Percentiles rank a stretch among this genome's conserved stretches.
Conservation (phyloP, 2,113 vertebrate genomes). For the Rhodinocichla rosea region DNA sequence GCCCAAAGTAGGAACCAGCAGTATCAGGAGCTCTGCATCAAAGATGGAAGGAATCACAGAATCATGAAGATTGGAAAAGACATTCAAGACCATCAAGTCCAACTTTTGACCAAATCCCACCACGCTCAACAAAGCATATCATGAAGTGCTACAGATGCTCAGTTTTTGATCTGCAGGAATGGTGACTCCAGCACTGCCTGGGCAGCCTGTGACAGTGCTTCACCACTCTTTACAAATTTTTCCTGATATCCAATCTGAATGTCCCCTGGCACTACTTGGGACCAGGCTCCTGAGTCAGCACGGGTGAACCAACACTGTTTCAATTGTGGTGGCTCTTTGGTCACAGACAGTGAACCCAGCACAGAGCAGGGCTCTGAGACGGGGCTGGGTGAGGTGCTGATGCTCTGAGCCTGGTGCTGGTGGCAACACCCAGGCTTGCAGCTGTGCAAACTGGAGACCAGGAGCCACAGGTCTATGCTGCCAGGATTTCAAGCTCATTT, state of each 20-base stretch:
- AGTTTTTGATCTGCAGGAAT: background rate
- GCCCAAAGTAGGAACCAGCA: background rate
- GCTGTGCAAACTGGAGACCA: background rate
- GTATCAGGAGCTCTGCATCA: background rate
- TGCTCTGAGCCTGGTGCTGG: background rate
- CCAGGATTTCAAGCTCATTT: background rate
- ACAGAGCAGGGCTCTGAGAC: background rate
- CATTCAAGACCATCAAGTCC: background rate
- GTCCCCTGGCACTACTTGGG: background rate
- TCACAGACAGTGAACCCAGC: background rate
- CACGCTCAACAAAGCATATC: background rate
- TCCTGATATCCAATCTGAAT: background rate
- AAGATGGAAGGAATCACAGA: background rate
- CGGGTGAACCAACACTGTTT: rapidly evolving
- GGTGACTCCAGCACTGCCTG: background rate
- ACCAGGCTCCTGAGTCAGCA: background rate
- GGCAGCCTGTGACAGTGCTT: background rate
- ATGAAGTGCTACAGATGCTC: background rate
- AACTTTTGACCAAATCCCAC: background rate
- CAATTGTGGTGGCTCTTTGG: background rate
- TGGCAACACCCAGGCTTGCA: background rate
- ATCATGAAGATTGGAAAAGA: background rate
- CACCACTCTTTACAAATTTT: background rate
- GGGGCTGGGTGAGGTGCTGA: background rate
- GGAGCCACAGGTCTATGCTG: background rate